These are phyloP conservation scores for Halichoerus grypus DNA, from an alignment of 2,113 vertebrate species.

Conservation along the genomic window DNA sequence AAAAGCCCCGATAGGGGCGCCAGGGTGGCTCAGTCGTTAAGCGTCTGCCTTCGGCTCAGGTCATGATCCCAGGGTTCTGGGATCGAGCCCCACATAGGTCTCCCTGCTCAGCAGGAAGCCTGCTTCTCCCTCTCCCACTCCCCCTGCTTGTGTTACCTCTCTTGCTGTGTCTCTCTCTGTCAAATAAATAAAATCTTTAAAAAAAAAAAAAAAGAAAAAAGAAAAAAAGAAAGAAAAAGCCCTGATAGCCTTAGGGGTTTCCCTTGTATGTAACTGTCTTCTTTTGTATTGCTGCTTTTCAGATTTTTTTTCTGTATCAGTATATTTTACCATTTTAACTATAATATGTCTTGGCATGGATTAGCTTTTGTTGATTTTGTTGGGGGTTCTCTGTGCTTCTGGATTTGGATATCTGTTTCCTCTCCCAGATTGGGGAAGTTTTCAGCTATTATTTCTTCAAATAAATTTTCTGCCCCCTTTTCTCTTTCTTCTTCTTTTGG, in stretches of 20 bases:
- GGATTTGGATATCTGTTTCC: neutral
- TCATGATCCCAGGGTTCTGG: no score
- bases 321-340: neutral
- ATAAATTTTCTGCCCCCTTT: neutral
- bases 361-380: neutral
- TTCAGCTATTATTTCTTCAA: neutral
- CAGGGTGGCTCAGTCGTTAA: no score
- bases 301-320: neutral
- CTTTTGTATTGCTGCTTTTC: neutral
- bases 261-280: neutral
- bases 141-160: no score
- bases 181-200: no score
- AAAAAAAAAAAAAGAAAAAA: no score
- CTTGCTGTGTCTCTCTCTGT: no score
- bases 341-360: neutral
- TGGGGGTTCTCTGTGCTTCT: neutral
- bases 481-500: neutral
- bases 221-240: neutral
- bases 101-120: no score
- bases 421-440: neutral
- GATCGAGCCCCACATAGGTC: no score
- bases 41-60: no score
- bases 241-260: neutral
- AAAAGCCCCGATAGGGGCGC: neutral
- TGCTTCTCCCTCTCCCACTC: no score